Conservation (phyloP, 2,113 vertebrate species). For the Taurulus bubalis region DNA sequence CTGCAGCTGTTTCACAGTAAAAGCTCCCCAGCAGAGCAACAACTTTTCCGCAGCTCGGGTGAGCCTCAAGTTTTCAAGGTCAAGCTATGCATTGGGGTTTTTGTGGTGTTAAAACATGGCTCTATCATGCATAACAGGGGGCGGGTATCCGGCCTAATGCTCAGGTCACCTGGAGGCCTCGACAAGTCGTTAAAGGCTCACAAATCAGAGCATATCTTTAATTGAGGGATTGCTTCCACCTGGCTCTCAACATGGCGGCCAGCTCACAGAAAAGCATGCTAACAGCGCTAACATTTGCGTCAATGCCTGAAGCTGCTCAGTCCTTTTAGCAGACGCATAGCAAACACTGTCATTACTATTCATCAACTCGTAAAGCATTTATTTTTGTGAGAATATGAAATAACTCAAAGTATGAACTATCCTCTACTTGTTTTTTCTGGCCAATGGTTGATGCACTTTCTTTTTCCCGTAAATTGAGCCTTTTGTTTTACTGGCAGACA, state of each 20-base stretch:
- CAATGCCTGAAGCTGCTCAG: too few relatives aligned
- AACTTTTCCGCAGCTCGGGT: background rate
- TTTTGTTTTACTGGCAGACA: background rate
- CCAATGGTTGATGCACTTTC: background rate
- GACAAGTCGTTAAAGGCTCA: background rate
- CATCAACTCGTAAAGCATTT: too few relatives aligned
- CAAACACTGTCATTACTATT: too few relatives aligned
- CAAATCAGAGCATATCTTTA: background rate
- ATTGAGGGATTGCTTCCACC: background rate
- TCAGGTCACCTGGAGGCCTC: background rate
- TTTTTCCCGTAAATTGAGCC: too few relatives aligned
- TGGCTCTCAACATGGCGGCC: too few relatives aligned
- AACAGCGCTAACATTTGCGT: background rate
- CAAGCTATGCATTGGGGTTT: background rate
- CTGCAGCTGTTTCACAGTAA: constrained; percentile 20
- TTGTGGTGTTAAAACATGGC: background rate
- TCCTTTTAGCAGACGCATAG: too few relatives aligned
- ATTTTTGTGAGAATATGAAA: too few relatives aligned
- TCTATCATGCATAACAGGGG: background rate
- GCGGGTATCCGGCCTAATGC: background rate
- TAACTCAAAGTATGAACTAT: too few relatives aligned
- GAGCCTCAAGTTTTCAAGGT: background rate
- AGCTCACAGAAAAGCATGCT: background rate
- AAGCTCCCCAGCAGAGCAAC: background rate
- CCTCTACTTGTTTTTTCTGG: too few relatives aligned